phyloP scores from a whole-genome alignment of 2,797 vertebrate species.

The Rhinatrema bivittatum region DNA sequence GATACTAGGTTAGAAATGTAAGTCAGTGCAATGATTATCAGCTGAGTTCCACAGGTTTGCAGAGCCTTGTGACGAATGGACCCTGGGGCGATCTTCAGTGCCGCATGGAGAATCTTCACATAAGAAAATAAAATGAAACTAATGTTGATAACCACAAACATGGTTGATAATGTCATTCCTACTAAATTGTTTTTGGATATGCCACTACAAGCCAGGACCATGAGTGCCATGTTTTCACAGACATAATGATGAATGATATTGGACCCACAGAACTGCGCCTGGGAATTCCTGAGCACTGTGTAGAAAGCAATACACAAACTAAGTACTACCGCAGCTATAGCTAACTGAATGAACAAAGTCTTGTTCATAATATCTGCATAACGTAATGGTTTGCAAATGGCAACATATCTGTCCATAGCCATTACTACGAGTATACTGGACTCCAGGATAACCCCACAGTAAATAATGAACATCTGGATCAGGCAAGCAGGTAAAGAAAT shows the following conservation, averaged over 20 bases:
- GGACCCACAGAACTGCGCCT: slow-evolving; percentile 11
- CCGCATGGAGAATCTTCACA: slow-evolving; percentile 3
- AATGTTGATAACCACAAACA: slow-evolving; percentile 14
- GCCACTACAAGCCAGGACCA: slow-evolving; percentile 29
- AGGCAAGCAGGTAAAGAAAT: too few relatives aligned
- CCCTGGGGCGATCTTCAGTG: slow-evolving; percentile 11
- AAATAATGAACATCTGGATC: slow-evolving; percentile 36
- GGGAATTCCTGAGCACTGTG: slow-evolving; percentile 15
- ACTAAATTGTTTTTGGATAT: slow-evolving; percentile 21
- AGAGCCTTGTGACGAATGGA: slow-evolving; percentile 14
- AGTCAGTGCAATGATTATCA: too few relatives aligned
- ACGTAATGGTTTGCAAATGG: slow-evolving; percentile 25
- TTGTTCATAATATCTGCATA: too few relatives aligned
- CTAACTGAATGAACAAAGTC: slow-evolving; percentile 7
- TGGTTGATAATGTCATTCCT: slow-evolving; percentile 1
- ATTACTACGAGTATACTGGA: slow-evolving; percentile 24
- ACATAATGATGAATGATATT: too few relatives aligned
- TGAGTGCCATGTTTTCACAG: slow-evolving; percentile 33
- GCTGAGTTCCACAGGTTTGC: slow-evolving; percentile 1
- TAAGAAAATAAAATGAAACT: slow-evolving; percentile 23
- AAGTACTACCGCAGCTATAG: not conserved
- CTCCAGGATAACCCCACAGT: slow-evolving; percentile 11
- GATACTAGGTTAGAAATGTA: too few relatives aligned
- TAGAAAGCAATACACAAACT: not conserved
- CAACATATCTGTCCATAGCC: slow-evolving; percentile 25